Evolutionary conservation across 2,888 invertebrate species (phyloP).

Genomic region (Tenthredo mesomela): DNA sequence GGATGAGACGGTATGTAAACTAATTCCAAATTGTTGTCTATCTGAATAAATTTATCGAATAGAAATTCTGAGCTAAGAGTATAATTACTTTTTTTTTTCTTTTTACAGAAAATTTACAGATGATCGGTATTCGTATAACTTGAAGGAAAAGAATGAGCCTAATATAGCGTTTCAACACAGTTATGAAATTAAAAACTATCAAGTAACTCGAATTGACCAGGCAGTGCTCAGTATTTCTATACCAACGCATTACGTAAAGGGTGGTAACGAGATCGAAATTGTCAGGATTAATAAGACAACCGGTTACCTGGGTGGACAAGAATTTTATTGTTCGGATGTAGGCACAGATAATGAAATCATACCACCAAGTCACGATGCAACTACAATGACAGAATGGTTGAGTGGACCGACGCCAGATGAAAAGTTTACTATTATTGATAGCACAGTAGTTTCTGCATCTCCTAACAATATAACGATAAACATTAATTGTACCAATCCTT

Average conservation of each 20-base stretch:
- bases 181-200: conserved; percentile 74
- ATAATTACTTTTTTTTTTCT: conserved; percentile 53
- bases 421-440: conserved; percentile 49
- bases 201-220: conserved; percentile 75
- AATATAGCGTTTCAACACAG: conserved; percentile 70
- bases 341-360: neutral
- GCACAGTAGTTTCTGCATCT: conserved; percentile 25
- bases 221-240: conserved; percentile 71
- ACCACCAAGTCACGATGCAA: conserved; percentile 1
- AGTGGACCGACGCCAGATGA: conserved; percentile 56
- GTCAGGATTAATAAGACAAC: conserved; percentile 61
- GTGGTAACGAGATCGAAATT: conserved; percentile 60
- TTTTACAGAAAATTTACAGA: conserved; percentile 73
- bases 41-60: neutral
- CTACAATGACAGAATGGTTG: conserved; percentile 12
- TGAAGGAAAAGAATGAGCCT: conserved; percentile 66
- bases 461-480: conserved; percentile 67
- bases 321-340: conserved; percentile 59
- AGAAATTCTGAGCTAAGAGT: neutral
- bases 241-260: conserved; percentile 66
- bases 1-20: conserved; percentile 73
- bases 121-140: conserved; percentile 72
- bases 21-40: neutral
- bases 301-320: conserved; percentile 60
- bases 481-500: conserved; percentile 73